Conservation (phyloP, 92 coral and sea anemone genomes). For the Muricea muricata region DNA sequence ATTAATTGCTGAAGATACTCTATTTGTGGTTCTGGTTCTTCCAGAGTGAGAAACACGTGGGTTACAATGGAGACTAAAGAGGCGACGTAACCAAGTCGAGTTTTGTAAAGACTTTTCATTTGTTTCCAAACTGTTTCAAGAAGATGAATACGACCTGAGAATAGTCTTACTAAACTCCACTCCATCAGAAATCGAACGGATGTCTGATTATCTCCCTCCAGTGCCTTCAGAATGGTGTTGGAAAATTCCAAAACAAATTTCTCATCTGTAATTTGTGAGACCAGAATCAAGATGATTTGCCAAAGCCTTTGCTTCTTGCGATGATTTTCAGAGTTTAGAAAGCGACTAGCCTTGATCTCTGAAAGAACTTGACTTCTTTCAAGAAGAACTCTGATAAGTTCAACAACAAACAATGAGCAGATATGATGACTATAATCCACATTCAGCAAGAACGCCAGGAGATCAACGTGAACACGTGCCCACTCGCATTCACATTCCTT, state of each 20-base stretch:
- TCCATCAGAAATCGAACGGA: slow-evolving; percentile 84
- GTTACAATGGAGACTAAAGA: slow-evolving; percentile 75
- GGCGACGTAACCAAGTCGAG: slow-evolving; percentile 68
- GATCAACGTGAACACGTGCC: slow-evolving; percentile 79
- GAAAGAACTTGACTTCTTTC: slow-evolving; percentile 62
- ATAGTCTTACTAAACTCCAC: slow-evolving; percentile 72
- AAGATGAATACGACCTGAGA: slow-evolving; percentile 55
- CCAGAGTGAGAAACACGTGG: slow-evolving; percentile 66
- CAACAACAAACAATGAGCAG: slow-evolving; percentile 51
- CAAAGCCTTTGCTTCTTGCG: slow-evolving; percentile 88
- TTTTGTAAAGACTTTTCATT: slow-evolving; percentile 58
- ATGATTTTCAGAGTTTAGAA: slow-evolving; percentile 78
- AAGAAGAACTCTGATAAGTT: slow-evolving; percentile 57
- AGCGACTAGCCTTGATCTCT: slow-evolving; percentile 61
- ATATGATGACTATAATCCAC: slow-evolving; percentile 57
- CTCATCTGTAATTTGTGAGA: slow-evolving; percentile 58
- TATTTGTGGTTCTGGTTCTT: slow-evolving; percentile 59
- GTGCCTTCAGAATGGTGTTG: slow-evolving; percentile 59
- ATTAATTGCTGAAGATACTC: slow-evolving; percentile 72
- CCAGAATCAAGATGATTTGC: slow-evolving; percentile 76
- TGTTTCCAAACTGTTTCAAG: slow-evolving; percentile 72
- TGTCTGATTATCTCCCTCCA: slow-evolving; percentile 71
- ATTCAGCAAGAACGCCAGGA: slow-evolving; percentile 70
- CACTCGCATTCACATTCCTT: slow-evolving; percentile 73
- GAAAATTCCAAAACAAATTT: slow-evolving; percentile 64